Conservation (phyloP, 2,113 vertebrate species). For the Heterotis niloticus region DNA sequence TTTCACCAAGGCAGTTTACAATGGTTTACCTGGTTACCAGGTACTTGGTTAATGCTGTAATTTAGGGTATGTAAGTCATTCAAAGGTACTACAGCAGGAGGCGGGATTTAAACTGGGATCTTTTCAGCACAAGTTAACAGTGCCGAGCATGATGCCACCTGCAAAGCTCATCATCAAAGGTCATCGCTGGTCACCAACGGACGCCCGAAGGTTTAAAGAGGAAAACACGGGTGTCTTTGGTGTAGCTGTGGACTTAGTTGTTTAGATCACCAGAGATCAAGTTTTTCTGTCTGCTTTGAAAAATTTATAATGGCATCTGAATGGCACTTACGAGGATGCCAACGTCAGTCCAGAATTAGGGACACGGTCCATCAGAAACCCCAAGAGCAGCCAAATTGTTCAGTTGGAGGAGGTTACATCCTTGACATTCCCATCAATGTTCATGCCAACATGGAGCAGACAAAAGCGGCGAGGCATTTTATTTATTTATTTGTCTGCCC, state of each 20-base stretch:
- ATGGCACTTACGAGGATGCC: not conserved
- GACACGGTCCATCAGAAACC: constrained; percentile 3
- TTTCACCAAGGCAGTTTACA: no score
- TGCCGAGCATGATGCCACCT: no score
- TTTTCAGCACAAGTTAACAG: no score
- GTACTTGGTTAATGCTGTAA: no score
- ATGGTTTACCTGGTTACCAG: no score
- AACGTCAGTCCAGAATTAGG: not conserved
- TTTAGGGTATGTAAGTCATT: no score
- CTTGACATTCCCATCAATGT: constrained; percentile 14
- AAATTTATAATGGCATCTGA: not conserved
- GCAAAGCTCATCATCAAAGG: no score
- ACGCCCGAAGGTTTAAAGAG: not conserved
- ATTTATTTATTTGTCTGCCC: constrained; percentile 23
- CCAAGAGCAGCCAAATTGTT: not conserved
- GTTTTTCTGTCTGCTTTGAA: not conserved
- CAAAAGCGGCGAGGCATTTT: constrained; percentile 23
- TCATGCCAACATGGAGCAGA: constrained; percentile 11
- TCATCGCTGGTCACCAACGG: not conserved
- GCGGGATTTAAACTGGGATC: no score
- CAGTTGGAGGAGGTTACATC: not conserved
- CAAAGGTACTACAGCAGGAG: no score
- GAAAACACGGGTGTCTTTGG: no score
- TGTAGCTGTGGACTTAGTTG: not conserved
- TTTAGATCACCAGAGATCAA: not conserved